Percentiles rank a stretch among this genome's conserved stretches.
Conservation (phyloP, 2,797 vertebrate species). For the Kryptopterus vitreolus region DNA sequence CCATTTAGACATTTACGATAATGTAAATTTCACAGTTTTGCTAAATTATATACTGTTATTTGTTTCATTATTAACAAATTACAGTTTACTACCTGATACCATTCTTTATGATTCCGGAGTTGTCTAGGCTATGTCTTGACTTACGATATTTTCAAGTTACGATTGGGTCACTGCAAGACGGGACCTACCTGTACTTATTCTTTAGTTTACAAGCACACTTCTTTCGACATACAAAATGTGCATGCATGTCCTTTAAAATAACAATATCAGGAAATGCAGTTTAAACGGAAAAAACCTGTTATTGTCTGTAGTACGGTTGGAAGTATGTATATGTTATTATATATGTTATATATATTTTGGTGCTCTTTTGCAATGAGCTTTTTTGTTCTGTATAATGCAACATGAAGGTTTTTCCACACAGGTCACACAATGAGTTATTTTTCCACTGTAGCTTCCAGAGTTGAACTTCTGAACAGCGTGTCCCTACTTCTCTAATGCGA, state of each 20-base stretch:
- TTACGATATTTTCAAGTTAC: too few relatives aligned
- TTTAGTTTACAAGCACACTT: not conserved
- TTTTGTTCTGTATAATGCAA: not conserved
- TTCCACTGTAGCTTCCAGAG: not conserved
- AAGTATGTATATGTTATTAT: not conserved
- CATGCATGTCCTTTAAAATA: not conserved
- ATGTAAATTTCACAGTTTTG: too few relatives aligned
- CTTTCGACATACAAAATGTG: not conserved
- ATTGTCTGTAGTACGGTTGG: not conserved
- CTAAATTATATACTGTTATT: too few relatives aligned
- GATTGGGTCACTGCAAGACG: too few relatives aligned
- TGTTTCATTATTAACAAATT: too few relatives aligned
- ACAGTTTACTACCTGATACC: too few relatives aligned
- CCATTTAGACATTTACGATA: too few relatives aligned
- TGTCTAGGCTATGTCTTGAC: too few relatives aligned
- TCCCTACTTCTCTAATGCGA: too few relatives aligned
- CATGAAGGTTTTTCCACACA: not conserved
- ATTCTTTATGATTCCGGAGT: too few relatives aligned
- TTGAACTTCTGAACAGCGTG: not conserved
- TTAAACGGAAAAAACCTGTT: not conserved
- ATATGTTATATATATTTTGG: not conserved
- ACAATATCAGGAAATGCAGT: not conserved
- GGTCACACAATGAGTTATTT: slow-evolving; percentile 1
- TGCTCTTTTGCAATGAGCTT: not conserved
- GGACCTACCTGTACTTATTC: not conserved